A percentile compares a stretch with the other conserved stretches of the same genome.
Evolutionary conservation across 2,888 invertebrate species (phyloP).

Genomic region (Dexiosoma caninum): DNA sequence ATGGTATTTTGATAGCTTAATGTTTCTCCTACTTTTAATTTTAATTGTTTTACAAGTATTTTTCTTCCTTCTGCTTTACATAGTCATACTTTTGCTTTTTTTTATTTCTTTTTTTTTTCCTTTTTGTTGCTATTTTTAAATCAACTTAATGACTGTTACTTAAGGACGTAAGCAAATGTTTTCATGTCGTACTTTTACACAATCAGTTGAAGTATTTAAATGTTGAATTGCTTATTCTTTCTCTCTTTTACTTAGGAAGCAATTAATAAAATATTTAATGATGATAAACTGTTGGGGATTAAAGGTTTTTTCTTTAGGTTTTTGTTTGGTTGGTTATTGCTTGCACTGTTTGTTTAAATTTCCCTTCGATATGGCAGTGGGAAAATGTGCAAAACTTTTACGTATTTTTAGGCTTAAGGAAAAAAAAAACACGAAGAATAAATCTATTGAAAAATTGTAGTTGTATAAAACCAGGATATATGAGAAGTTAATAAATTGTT

Average conservation of each 20-base stretch:
- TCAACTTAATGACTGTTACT: slow-evolving; percentile 56
- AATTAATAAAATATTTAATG: slow-evolving; percentile 61
- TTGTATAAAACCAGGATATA: too few species aligned
- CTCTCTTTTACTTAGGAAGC: slow-evolving; percentile 18
- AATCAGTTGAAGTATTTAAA: slow-evolving; percentile 39
- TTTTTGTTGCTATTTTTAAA: background rate
- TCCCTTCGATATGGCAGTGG: background rate
- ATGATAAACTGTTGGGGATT: slow-evolving; percentile 50
- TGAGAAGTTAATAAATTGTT: too few species aligned
- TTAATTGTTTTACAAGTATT: slow-evolving; percentile 50
- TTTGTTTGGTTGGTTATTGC: too few species aligned
- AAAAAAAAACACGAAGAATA: too few species aligned
- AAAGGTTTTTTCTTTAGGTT: slow-evolving; percentile 40
- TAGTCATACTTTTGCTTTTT: background rate
- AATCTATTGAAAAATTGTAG: too few species aligned
- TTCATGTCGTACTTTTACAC: slow-evolving; percentile 2
- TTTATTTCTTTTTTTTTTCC: background rate
- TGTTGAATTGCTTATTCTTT: slow-evolving; percentile 9
- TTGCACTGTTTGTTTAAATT: background rate
- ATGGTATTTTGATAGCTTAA: slow-evolving; percentile 61
- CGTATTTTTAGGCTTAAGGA: too few species aligned
- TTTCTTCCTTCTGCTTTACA: background rate
- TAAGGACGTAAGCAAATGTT: slow-evolving; percentile 43
- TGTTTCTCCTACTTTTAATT: slow-evolving; percentile 26
- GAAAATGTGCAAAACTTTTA: background rate